These are phyloP conservation scores for Tipula vernalis DNA, from an alignment of 2,888 invertebrate species.

Conservation along the genomic window DNA sequence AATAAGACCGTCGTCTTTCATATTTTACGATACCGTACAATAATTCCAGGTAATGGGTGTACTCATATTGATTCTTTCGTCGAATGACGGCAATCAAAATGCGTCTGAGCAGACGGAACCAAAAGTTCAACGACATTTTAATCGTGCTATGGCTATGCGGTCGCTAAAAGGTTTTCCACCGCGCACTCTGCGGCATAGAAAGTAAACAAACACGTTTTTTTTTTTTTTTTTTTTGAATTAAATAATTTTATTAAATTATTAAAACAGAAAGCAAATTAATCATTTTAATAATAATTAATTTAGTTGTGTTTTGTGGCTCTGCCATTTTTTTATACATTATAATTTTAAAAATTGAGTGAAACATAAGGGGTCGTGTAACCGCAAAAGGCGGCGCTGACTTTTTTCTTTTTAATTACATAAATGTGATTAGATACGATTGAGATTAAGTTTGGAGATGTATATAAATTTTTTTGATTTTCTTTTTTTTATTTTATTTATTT, in stretches of 20 bases:
- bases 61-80: constrained; percentile 68
- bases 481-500: background rate
- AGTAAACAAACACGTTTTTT: constrained; percentile 18
- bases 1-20: background rate
- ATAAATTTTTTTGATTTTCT: background rate
- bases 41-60: constrained; percentile 61
- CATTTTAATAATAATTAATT: background rate
- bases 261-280: background rate
- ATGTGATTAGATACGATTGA: background rate
- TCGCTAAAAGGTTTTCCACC: constrained; percentile 48
- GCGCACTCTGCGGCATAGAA: constrained; percentile 23
- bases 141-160: constrained; percentile 81
- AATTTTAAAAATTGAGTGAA: background rate
- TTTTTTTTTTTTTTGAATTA: background rate
- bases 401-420: background rate
- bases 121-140: constrained; percentile 71
- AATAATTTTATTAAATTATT: constrained; percentile 1
- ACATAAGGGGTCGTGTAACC: background rate
- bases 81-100: constrained; percentile 41
- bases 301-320: background rate
- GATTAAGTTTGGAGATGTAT: background rate
- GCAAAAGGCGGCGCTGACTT: background rate
- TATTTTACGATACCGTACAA: background rate
- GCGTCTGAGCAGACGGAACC: constrained; percentile 41
- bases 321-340: background rate